phyloP scores from a whole-genome alignment of 2,797 vertebrate species.

The Amblyopsis hoosieri region DNA sequence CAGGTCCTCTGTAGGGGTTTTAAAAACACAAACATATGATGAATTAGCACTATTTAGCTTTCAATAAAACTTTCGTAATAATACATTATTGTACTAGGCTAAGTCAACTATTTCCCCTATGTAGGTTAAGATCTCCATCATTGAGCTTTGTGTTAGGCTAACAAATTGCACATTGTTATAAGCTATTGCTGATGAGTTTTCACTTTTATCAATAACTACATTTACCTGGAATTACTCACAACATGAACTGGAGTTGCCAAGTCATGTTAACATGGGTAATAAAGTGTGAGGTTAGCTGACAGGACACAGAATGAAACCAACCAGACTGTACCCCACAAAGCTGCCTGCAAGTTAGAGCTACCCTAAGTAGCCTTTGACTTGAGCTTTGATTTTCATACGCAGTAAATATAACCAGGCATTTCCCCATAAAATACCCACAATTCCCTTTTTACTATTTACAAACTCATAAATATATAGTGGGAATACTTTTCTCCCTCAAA shows the following conservation, averaged over 20 bases:
- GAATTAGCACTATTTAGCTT: constrained; percentile 26
- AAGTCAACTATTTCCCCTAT: constrained; percentile 5
- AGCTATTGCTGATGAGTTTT: constrained; percentile 18
- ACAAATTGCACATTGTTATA: constrained; percentile 39
- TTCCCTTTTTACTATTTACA: constrained; percentile 74
- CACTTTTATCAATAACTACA: constrained; percentile 34
- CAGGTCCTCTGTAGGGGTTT: too few relatives aligned
- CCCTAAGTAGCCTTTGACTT: constrained; percentile 70
- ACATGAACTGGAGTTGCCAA: constrained; percentile 77
- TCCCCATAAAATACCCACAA: constrained; percentile 73
- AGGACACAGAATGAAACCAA: constrained; percentile 53
- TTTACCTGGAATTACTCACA: constrained; percentile 24
- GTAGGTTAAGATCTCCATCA: constrained; percentile 23
- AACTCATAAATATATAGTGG: constrained; percentile 77
- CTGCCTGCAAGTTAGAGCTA: constrained; percentile 73
- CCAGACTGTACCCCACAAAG: constrained; percentile 73
- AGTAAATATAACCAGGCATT: constrained; percentile 74
- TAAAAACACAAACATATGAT: constrained; percentile 13
- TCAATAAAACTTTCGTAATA: background rate
- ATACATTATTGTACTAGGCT: constrained; percentile 4
- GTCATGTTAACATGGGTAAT: constrained; percentile 57
- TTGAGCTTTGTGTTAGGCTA: constrained; percentile 34
- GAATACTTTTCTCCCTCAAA: constrained; percentile 65
- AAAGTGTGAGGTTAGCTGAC: constrained; percentile 64
- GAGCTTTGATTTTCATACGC: constrained; percentile 82